Conservation (phyloP, 2,797 vertebrate species). For the Coilia nasus region DNA sequence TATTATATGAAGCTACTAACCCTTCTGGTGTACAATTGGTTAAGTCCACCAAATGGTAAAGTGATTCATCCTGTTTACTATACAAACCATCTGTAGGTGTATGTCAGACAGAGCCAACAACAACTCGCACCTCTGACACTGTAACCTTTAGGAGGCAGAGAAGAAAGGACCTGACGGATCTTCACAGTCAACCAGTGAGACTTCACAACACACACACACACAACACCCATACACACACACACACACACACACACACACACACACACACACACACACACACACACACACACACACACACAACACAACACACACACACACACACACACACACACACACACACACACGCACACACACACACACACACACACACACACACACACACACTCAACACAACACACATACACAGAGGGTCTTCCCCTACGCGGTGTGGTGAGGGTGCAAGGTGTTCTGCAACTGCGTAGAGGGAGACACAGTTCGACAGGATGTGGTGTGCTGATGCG, state of each 20-base stretch:
- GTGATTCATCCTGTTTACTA: too few relatives aligned
- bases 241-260: neutral
- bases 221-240: too few relatives aligned
- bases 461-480: neutral
- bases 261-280: constrained; percentile 2
- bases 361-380: neutral
- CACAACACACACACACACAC: neutral
- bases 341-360: too few relatives aligned
- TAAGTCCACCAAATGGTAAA: too few relatives aligned
- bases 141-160: neutral
- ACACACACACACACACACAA: constrained; percentile 22
- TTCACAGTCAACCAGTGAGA: neutral
- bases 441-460: neutral
- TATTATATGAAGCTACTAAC: too few relatives aligned
- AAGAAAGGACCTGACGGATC: neutral
- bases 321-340: too few relatives aligned
- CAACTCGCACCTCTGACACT: neutral
- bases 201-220: too few relatives aligned
- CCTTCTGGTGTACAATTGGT: too few relatives aligned
- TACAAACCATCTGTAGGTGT: too few relatives aligned
- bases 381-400: neutral
- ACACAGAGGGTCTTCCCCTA: neutral
- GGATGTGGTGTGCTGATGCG: constrained; percentile 7
- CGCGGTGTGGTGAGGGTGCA: neutral
- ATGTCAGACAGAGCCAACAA: too few relatives aligned